Base-by-base conservation (phyloP, 2,797 vertebrate species). In the Hemibagrus guttatus region DNA sequence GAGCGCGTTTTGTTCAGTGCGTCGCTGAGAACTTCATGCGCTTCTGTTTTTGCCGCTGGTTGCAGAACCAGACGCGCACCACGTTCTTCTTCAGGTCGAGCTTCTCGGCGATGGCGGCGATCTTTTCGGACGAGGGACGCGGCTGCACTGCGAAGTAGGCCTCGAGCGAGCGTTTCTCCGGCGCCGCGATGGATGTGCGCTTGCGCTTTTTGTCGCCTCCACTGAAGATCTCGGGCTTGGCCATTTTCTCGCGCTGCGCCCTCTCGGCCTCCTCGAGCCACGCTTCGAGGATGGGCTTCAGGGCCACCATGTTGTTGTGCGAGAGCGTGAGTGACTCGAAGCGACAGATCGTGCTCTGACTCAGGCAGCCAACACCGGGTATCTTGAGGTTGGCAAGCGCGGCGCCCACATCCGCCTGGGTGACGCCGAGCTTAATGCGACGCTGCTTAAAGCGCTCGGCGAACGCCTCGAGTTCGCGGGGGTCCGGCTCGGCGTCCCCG, bases 81-180 rank as follows among this genome's bases (percentile, higher is more conserved):
- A 98, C 97, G 91, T 98, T 98, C 95, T 98, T 98, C 94, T 98
- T 98, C 92, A 98, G 95, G 95, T 98, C 97, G 93, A 98, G 93
- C 87, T 98, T 98, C 94, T 98, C 97, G 0, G 97, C 97, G 84
- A 98, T 98, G 1, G 97, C 97, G 0, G 97, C 97, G 59, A 98
- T 98, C 93, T 98, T 98, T 94, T 98, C 97, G 1, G 97, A 97
- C 17, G 97, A 98, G 13, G 97, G 97, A 78, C 97, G 91, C 1
- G 97, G 97, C 94, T 98, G 97, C 35, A 98, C 95, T 6, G 97
- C 97, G 84, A 98, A 98, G 84, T 98, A 98, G 0, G 97, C 97
- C 95, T 98, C 97, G 85, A 98, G 94, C 17, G 97, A 98, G 26
- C 97, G 92, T 92, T 98, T 98, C 91, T 98, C 97, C 0, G 97